These are phyloP conservation scores for Percopsis transmontana DNA, from an alignment of 2,113 vertebrate species.

Conservation along the genomic window DNA sequence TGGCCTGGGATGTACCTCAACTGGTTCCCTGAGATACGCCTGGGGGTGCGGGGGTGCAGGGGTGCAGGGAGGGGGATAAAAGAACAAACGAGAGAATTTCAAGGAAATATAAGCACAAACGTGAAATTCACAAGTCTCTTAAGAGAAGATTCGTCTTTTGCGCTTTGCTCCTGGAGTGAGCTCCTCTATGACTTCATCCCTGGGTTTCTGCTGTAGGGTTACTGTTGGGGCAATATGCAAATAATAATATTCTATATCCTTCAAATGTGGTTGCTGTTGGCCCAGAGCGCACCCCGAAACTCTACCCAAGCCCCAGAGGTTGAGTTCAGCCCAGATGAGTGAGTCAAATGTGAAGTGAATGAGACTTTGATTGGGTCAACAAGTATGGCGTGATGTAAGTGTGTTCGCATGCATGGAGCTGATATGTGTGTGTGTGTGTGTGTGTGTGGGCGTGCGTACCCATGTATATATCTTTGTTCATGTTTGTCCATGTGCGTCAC, in stretches of 20 bases:
- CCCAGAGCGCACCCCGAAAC: slow-evolving; percentile 50
- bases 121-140: slow-evolving; percentile 39
- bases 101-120: slow-evolving; percentile 11
- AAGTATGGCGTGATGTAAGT: slow-evolving; percentile 32
- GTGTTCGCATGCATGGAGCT: slow-evolving; percentile 20
- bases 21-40: slow-evolving; percentile 93
- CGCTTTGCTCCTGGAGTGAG: slow-evolving; percentile 49
- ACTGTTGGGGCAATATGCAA: slow-evolving; percentile 63
- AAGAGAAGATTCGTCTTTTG: slow-evolving; percentile 34
- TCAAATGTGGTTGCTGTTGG: slow-evolving; percentile 58
- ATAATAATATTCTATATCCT: slow-evolving; percentile 60
- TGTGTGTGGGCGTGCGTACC: slow-evolving; percentile 1
- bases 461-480: slow-evolving; percentile 4
- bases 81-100: slow-evolving; percentile 21
- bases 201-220: slow-evolving; percentile 56
- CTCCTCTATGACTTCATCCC: slow-evolving; percentile 57
- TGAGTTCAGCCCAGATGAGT: slow-evolving; percentile 39
- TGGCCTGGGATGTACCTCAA: slow-evolving; percentile 87
- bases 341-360: slow-evolving; percentile 53
- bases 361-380: slow-evolving; percentile 51
- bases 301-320: slow-evolving; percentile 48
- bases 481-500: not conserved
- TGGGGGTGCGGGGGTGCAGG: slow-evolving; percentile 56
- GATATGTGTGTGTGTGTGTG: slow-evolving; percentile 34
- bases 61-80: not conserved